Base-by-base conservation (phyloP, 2,888 invertebrate species). In the Peribatodes rhomboidaria region DNA sequence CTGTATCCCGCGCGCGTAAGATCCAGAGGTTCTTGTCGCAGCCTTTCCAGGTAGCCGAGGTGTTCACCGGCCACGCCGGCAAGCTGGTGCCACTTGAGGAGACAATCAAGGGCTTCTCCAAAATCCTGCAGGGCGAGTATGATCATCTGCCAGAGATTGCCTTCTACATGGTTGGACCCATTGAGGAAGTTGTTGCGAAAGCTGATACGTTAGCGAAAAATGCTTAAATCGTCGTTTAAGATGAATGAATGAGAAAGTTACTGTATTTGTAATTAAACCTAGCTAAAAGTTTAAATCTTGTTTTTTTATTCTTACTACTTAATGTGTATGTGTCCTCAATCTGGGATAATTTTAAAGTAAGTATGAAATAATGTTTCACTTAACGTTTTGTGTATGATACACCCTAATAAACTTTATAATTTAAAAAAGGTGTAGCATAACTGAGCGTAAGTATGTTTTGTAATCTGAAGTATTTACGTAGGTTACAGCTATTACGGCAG, bases 161-260 rank as follows among this genome's bases (percentile, higher is more conserved):
- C 68, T 98, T 98, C 94, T 98, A 98, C 94, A 98, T 98, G 98
- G 98, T 98, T 69, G 98, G 98, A 73, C 96, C 96, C 67, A 97
- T 98, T 80, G 97, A 98, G 83, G 98, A 98, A 91, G 98, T 98
- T 56, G 94, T 95, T 61, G 95, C 95, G 65, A 98, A 98, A 90
- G 98, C 98, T 70, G 97, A 98, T 78, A 95, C 95, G 70, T 91
- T 97, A 74, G 95, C 95, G 62, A 94, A 95, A 83, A 87, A 97
- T 87, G 97, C 97, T 65, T 83, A 76, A 81, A 76, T 72, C 70
- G 60, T 72, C 52, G 67, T 73, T 58, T 74, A 67, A 74, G 72
- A 65, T 75, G 75, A 78, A 79, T 79, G 78, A 62, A 77, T 80
- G 80, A 73, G 72, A 77, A 79, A 75, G 76, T 79, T 76, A 81